These are phyloP conservation scores for Epicauta chinensis DNA, from an alignment of 1,140 invertebrate species.

Conservation along the genomic window DNA sequence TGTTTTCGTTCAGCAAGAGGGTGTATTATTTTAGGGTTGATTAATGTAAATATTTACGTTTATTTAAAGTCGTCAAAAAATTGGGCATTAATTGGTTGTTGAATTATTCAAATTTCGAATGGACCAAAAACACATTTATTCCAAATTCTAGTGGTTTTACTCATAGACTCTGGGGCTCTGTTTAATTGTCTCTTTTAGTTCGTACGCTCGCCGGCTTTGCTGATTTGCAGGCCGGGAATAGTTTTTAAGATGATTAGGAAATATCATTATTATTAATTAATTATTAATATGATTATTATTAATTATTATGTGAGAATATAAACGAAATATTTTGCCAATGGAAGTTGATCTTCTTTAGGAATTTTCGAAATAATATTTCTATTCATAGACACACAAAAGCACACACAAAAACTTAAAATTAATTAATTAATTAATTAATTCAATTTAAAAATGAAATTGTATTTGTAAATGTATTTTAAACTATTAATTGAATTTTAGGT, in stretches of 20 bases:
- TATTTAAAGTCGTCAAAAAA: too few relatives aligned
- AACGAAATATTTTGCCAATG: constrained; percentile 26
- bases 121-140: too few relatives aligned
- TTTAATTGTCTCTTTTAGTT: constrained; percentile 17
- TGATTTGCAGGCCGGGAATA: constrained; percentile 10
- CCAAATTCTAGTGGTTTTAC: constrained; percentile 15
- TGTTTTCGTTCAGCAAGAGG: neutral
- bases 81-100: too few relatives aligned
- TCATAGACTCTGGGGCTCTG: too few relatives aligned
- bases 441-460: neutral
- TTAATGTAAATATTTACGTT: too few relatives aligned
- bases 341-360: constrained; percentile 26
- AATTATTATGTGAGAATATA: constrained; percentile 7
- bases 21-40: too few relatives aligned
- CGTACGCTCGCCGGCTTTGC: constrained; percentile 23
- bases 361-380: constrained; percentile 25
- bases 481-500: constrained; percentile 24
- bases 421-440: neutral
- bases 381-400: too few relatives aligned
- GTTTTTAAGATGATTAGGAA: constrained; percentile 15
- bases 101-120: too few relatives aligned
- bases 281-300: too few relatives aligned
- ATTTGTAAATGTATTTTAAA: constrained; percentile 28
- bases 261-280: constrained; percentile 1
- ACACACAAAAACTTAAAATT: constrained; percentile 21